Percentiles rank a stretch among this genome's conserved stretches.
Evolutionary conservation across 2,888 invertebrate species (phyloP).

Genomic region (Cheilosia pagana): DNA sequence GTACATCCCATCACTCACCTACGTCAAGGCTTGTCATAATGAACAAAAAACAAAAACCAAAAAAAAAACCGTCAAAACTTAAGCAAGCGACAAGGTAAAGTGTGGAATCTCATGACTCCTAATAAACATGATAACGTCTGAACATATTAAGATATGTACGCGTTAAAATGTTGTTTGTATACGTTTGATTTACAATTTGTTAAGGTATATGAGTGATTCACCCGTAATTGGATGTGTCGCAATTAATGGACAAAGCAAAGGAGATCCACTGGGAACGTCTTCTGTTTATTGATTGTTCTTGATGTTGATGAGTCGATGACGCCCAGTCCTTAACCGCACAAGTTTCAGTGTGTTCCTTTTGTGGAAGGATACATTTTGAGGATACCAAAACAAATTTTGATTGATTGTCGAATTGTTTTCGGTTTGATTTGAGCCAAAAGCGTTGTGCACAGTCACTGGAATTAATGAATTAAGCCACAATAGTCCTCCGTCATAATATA

Average conservation of each 20-base stretch:
- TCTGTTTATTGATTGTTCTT: too few species aligned
- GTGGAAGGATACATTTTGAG: too few species aligned
- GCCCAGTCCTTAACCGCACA: too few species aligned
- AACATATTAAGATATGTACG: background rate
- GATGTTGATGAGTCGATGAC: too few species aligned
- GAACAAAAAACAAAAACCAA: background rate
- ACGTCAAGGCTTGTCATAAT: slow-evolving; percentile 25
- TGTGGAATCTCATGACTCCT: slow-evolving; percentile 52
- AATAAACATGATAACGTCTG: slow-evolving; percentile 49
- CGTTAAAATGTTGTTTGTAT: slow-evolving; percentile 14
- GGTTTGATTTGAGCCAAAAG: background rate
- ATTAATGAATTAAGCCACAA: background rate
- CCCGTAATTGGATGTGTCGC: slow-evolving; percentile 2
- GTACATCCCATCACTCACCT: slow-evolving; percentile 6
- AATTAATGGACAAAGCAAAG: background rate
- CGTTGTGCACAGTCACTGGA: background rate
- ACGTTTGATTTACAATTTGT: slow-evolving; percentile 41
- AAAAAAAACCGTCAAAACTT: slow-evolving; percentile 44
- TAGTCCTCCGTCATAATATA: background rate
- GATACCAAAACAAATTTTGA: too few species aligned
- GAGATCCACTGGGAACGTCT: too few species aligned
- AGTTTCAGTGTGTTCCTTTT: too few species aligned
- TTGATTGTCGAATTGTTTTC: background rate
- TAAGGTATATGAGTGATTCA: slow-evolving; percentile 4
- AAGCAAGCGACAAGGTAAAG: slow-evolving; percentile 55